These are phyloP conservation scores for Probosciger aterrimus DNA, from an alignment of 2,113 vertebrate species.

Conservation along the genomic window DNA sequence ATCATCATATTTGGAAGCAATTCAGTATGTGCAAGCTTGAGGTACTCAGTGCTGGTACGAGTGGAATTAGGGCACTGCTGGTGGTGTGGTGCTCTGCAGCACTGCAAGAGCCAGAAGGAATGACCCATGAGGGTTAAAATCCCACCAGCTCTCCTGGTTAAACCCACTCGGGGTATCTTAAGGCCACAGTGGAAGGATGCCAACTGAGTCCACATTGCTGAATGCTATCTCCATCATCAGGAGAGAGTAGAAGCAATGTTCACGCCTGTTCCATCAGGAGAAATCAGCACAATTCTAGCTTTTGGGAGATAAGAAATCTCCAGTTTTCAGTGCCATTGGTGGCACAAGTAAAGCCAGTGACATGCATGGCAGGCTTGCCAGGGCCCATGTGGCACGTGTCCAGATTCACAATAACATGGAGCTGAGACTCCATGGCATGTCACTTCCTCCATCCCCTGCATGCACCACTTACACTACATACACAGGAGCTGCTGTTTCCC, in stretches of 20 bases:
- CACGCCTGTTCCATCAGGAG: not conserved
- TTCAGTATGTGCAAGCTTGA: not conserved
- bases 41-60: fast-evolving
- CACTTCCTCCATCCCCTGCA: not conserved
- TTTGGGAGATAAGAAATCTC: not conserved
- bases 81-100: not conserved
- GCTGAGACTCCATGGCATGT: not conserved
- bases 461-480: not conserved
- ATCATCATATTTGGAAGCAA: too few species aligned
- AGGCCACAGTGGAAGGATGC: not conserved
- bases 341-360: not conserved
- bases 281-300: not conserved
- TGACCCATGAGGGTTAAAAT: not conserved
- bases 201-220: not conserved
- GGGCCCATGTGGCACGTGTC: fast-evolving
- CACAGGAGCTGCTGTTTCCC: not conserved
- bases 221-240: not conserved
- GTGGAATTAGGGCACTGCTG: not conserved
- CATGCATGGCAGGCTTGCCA: not conserved
- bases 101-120: not conserved
- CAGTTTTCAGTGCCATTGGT: not conserved
- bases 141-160: not conserved
- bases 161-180: not conserved
- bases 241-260: not conserved
- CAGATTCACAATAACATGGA: not conserved